Evolutionary conservation across 1,140 invertebrate species (phyloP).

Genomic region (Lutraria rhynchaena): DNA sequence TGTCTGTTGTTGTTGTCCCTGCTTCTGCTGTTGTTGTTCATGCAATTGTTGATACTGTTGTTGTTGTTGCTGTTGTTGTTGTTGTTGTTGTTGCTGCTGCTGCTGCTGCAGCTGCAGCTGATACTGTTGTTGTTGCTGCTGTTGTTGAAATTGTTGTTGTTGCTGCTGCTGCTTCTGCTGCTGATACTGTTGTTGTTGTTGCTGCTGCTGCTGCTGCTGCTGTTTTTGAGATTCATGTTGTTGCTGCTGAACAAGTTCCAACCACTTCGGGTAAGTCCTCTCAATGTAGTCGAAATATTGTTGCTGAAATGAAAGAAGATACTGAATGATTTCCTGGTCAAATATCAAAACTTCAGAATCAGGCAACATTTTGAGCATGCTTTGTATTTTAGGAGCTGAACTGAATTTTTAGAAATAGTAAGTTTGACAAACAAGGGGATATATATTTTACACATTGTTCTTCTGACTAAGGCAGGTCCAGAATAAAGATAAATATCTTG

Average conservation of each 20-base stretch:
- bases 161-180: constrained; percentile 28
- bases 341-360: too few species aligned
- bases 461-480: too few species aligned
- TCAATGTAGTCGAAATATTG: constrained; percentile 67
- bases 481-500: too few species aligned
- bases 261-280: constrained; percentile 78
- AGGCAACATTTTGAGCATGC: too few species aligned
- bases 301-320: constrained; percentile 39
- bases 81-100: constrained; percentile 33
- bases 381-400: too few species aligned
- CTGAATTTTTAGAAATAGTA: too few species aligned
- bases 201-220: constrained; percentile 46
- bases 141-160: constrained; percentile 47
- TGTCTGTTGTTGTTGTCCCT: constrained; percentile 20
- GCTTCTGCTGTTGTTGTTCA: constrained; percentile 39
- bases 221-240: constrained; percentile 56
- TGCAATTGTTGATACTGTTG: constrained; percentile 35
- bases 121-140: constrained; percentile 29
- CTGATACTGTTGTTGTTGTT: constrained; percentile 36
- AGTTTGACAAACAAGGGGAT: too few species aligned
- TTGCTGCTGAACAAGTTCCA: constrained; percentile 68
- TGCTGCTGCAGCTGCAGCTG: constrained; percentile 44
- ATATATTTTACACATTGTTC: too few species aligned
- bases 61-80: constrained; percentile 23
- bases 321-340: too few species aligned